Evolutionary conservation across 2,888 invertebrate species (phyloP), one percentile per base, ranked within the genome.

Genomic region (Rugalucina vietnamica): DNA sequence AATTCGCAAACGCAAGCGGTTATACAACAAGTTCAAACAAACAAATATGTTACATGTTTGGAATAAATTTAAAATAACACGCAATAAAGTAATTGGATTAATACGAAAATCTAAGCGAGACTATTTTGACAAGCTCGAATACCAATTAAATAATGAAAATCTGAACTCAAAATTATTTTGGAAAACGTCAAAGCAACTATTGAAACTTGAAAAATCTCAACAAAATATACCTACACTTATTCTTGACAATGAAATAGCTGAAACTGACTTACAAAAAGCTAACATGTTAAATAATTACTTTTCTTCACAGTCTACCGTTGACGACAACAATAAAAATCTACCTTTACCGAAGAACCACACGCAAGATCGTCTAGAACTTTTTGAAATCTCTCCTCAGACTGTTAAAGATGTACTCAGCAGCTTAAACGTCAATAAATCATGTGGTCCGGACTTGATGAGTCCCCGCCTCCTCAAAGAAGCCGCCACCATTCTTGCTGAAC

Each of bases 361-460:
- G n/a, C n/a, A n/a, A n/a, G n/a, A n/a, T n/a, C 21, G 21, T 27
- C 32, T 27, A 43, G 29, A n/a, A 3, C 24, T 27, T 49, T 32
- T 32, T 27, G 4, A 43, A 10, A 21, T 49, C 14, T 43, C 29
- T 32, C 37, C 49, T 49, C 27, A 32, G 32, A 27, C 21, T 8
- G 49, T 49, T 27, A 49, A 43, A 3, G 49, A 73, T 29, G 49
- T 49, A 24, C 39, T 49, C 4, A 1, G 21, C 2, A 32, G 21
- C 27, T 49, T 72, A 12, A 27, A 54, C 8, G 8, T 27, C 12
- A 34, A 69, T 14, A 75, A 75, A 57, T 21, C 70, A 57, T 34
- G 60, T 65, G 79, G 74, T 0, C 74, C 79, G 0, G 74, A 49
- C 32, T 50, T 74, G 3, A n/a, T 60, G 4, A 80, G 74, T 32